phyloP scores from a whole-genome alignment of 2,888 invertebrate species.

The Aproaerema taeniolella region DNA sequence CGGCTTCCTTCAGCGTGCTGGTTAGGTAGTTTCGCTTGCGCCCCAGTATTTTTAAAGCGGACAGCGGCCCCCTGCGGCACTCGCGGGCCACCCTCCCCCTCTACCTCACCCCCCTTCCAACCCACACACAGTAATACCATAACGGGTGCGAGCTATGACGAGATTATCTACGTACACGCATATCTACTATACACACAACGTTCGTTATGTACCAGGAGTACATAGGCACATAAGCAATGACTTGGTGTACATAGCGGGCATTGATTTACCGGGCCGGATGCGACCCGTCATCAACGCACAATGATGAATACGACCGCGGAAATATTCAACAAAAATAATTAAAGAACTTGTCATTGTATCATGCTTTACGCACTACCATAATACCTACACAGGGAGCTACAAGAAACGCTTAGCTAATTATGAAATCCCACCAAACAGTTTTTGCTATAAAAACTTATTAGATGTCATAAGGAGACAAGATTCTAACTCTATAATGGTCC shows the following conservation, averaged over 20 bases:
- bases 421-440: too few relatives aligned
- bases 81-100: slow-evolving; percentile 50
- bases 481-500: too few relatives aligned
- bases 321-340: slow-evolving; percentile 13
- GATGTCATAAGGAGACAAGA: too few relatives aligned
- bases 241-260: slow-evolving; percentile 60
- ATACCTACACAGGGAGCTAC: too few relatives aligned
- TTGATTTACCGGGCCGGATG: slow-evolving; percentile 67
- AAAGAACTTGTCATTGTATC: background rate
- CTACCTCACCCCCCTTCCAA: slow-evolving; percentile 33
- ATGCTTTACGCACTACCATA: too few relatives aligned
- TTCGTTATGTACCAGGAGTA: slow-evolving; percentile 55
- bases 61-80: slow-evolving; percentile 63
- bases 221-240: slow-evolving; percentile 64
- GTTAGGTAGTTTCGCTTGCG: slow-evolving; percentile 57
- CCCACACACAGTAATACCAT: slow-evolving; percentile 73
- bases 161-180: slow-evolving; percentile 73
- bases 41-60: slow-evolving; percentile 74
- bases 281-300: slow-evolving; percentile 58
- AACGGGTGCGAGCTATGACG: slow-evolving; percentile 76
- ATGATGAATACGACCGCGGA: slow-evolving; percentile 42
- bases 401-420: too few relatives aligned
- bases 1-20: slow-evolving; percentile 62
- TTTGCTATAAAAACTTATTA: too few relatives aligned
- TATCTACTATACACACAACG: slow-evolving; percentile 55